Conservation (phyloP, 2,888 invertebrate species). For the Rhagonycha lutea region DNA sequence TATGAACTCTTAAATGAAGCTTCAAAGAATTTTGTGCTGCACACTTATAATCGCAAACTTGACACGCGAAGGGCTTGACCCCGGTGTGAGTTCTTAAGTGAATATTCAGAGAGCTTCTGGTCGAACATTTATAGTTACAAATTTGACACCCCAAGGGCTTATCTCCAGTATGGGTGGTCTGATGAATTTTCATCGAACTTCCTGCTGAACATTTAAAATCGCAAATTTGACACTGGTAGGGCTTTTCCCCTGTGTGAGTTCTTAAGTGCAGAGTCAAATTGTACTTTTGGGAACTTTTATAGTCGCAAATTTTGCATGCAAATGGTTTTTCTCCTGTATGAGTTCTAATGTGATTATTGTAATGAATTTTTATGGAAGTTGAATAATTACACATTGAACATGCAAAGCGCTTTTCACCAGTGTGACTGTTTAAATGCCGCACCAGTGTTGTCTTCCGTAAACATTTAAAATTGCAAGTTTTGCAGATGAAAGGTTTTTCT, state of each 20-base stretch:
- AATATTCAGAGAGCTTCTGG: neutral
- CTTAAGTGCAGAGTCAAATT: neutral
- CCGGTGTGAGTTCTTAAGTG: constrained; percentile 1
- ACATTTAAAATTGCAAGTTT: constrained; percentile 21
- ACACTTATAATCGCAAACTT: neutral
- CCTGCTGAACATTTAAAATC: neutral
- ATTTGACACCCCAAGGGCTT: constrained; percentile 12
- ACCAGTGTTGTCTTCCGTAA: neutral
- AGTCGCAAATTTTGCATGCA: neutral
- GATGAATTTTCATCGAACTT: constrained; percentile 7
- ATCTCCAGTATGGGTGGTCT: neutral
- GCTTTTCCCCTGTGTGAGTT: constrained; percentile 10
- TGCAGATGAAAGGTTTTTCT: constrained; percentile 38
- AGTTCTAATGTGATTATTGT: neutral
- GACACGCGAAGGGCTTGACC: neutral
- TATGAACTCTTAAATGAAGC: neutral
- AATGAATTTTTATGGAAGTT: neutral
- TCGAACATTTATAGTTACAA: neutral
- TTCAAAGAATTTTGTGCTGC: neutral
- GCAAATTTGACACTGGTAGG: constrained; percentile 11
- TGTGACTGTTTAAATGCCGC: constrained; percentile 3
- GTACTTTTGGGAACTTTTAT: neutral
- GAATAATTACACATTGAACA: neutral
- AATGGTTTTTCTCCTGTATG: neutral
- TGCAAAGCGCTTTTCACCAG: neutral